phyloP scores from a whole-genome alignment of 2,888 invertebrate genomes.

The Volucella inanis region DNA sequence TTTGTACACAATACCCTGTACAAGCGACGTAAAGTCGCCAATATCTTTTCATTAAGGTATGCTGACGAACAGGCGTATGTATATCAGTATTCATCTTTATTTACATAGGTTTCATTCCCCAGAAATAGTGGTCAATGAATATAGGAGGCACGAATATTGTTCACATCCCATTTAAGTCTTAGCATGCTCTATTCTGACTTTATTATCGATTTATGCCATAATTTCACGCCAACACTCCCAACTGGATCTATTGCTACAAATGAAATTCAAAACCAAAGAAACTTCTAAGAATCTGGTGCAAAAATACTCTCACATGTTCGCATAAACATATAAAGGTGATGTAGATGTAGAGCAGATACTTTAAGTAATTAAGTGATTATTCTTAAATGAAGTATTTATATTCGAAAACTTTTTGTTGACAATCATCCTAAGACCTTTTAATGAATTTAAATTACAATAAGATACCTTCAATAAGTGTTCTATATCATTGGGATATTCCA shows the following conservation, averaged over 20 bases:
- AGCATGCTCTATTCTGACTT: slow-evolving; percentile 67
- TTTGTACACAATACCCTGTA: slow-evolving; percentile 41
- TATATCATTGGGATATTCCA: no score
- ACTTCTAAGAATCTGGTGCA: no score
- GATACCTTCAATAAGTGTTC: no score
- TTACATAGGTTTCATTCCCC: slow-evolving; percentile 50
- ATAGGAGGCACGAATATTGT: slow-evolving; percentile 53
- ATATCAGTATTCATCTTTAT: not conserved
- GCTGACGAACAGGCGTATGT: slow-evolving; percentile 34
- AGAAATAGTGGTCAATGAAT: slow-evolving; percentile 51
- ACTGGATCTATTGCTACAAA: slow-evolving; percentile 39
- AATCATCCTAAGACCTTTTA: no score
- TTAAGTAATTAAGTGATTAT: no score
- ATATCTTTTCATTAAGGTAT: slow-evolving; percentile 71
- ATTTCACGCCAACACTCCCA: slow-evolving; percentile 46
- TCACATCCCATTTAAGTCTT: slow-evolving; percentile 62
- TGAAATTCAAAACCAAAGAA: slow-evolving; percentile 12
- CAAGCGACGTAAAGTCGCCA: slow-evolving; percentile 63
- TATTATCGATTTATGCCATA: slow-evolving; percentile 71
- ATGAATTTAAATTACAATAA: no score
- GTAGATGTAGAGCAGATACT: no score
- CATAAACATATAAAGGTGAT: no score
- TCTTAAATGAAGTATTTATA: no score
- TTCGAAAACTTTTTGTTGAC: no score
- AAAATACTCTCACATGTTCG: no score